Evolutionary conservation across 2,797 vertebrate genomes (phyloP), one percentile per base, ranked within the genome.

Genomic region (Coreius guichenoti): DNA sequence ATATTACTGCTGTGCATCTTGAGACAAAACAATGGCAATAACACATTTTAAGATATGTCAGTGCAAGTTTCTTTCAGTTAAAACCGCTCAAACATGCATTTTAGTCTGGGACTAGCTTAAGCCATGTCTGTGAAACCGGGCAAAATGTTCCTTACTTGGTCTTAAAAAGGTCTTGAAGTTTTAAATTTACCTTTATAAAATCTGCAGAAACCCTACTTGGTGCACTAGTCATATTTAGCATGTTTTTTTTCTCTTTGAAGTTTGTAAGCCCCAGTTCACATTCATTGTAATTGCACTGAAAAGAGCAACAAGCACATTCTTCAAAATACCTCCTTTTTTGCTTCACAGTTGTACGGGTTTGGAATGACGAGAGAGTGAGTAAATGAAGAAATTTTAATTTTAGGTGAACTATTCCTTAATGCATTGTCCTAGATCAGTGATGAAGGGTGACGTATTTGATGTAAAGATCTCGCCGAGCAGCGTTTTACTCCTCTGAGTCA

Each of bases 401-500:
- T 29, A 36, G 23, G 16, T 54, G 31, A 68, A 67, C 73, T 29
- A 26, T 54, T 75, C 73, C 61, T 76, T 68, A 43, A 76, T 13
- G 33, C 23, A 58, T 69, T 43, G 56, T 51, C 29, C 19, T 33
- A 23, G 36, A 45, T 56, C 23, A 74, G 33, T 39, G 58, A 74
- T 84, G 74, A 87, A 83, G 65, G 36, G 61, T 80, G 58, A 16
- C 1, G 77, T 39, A 72, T 74, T 54, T 82, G 84, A 75, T 84
- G 70, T 58, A 86, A 68, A 58, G 51, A 79, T 81, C 76, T 58
- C 31, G 23, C 33, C 68, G 54, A 51, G 72, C 51, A 43, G 65
- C 82, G 36, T 84, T 69, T 84, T 78, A 81, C 83, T 81, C 77
- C 54, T 70, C 31, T 26, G 86, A 88, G 85, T 61, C 84, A 43